Evolutionary conservation across 2,113 vertebrate genomes (phyloP).

Genomic region (Orcinus orca): DNA sequence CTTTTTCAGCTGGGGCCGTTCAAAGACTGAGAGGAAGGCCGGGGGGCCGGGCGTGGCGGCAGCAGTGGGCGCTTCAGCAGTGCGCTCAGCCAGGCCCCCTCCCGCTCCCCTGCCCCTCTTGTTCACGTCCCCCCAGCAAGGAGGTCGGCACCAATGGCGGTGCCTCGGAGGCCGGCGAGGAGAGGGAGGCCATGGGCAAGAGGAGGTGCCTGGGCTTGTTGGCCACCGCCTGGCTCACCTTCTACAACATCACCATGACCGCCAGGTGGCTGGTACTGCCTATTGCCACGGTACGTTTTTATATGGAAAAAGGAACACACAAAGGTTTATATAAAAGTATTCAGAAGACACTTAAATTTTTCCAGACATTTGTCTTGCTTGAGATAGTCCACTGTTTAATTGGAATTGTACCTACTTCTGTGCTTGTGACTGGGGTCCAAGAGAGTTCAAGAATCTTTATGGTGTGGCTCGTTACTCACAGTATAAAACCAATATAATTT

Average conservation of each 20-base stretch:
- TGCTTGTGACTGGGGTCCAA: conserved; percentile 99
- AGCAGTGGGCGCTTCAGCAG: conserved; percentile 28
- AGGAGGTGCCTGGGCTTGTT: conserved; percentile 85
- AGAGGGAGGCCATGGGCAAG: conserved; percentile 91
- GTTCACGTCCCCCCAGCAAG: conserved; percentile 81
- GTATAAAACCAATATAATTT: conserved; percentile 98
- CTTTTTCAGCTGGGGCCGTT: neutral
- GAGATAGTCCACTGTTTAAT: conserved; percentile 87
- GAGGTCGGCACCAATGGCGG: conserved; percentile 88
- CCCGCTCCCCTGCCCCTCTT: conserved; percentile 60
- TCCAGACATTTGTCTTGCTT: conserved; percentile 97
- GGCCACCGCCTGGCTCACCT: conserved; percentile 93
- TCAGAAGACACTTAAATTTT: conserved; percentile 98
- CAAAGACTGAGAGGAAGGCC: neutral
- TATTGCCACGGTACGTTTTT: conserved; percentile 95
- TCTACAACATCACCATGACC: conserved; percentile 98
- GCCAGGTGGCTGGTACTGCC: conserved; percentile 98
- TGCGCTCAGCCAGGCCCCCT: conserved; percentile 60
- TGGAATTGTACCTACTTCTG: conserved; percentile 96
- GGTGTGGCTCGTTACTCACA: conserved; percentile 97
- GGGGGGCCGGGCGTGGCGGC: neutral
- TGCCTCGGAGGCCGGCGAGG: conserved; percentile 80
- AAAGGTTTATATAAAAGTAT: conserved; percentile 97
- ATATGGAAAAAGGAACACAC: conserved; percentile 95
- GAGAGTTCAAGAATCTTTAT: conserved; percentile 98